A percentile compares a stretch with the other conserved stretches of the same genome.
These are phyloP conservation scores for Ptiloglossa arizonensis DNA, from an alignment of 1,140 invertebrate genomes.

Conservation along the genomic window DNA sequence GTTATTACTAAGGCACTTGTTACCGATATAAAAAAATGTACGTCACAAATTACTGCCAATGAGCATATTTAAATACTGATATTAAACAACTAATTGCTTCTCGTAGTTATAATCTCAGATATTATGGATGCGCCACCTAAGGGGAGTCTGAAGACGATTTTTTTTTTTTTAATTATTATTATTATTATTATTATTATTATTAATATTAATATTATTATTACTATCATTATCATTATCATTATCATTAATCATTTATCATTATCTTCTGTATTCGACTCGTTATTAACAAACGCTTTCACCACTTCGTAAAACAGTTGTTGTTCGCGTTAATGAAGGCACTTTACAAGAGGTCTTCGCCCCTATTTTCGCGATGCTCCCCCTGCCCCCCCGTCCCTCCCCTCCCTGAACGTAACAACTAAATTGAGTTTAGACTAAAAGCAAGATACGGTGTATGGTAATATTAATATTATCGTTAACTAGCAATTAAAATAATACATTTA, in stretches of 20 bases:
- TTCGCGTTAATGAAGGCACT: conserved; percentile 47
- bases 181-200: background rate
- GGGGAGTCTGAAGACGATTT: conserved; percentile 43
- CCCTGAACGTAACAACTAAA: conserved; percentile 65
- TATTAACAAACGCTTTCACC: background rate
- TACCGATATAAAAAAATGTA: conserved; percentile 81
- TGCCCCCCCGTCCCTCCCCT: conserved; percentile 1
- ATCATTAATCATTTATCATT: background rate
- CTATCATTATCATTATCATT: background rate
- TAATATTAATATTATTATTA: background rate
- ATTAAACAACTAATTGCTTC: conserved; percentile 77
- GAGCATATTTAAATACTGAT: conserved; percentile 81
- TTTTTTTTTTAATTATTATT: background rate
- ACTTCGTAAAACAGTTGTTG: conserved; percentile 8
- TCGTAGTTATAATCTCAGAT: conserved; percentile 74
- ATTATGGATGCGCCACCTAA: conserved; percentile 61
- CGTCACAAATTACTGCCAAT: conserved; percentile 78
- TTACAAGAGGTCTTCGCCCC: conserved; percentile 28
- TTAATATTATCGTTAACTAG: conserved; percentile 73
- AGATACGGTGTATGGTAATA: conserved; percentile 66
- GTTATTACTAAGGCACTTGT: conserved; percentile 80
- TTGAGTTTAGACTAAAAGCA: conserved; percentile 73
- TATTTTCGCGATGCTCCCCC: background rate
- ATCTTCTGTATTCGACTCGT: conserved; percentile 22
- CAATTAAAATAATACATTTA: conserved; percentile 70